Base-by-base conservation (phyloP, 1,140 invertebrate species). In the Wasmannia auropunctata region DNA sequence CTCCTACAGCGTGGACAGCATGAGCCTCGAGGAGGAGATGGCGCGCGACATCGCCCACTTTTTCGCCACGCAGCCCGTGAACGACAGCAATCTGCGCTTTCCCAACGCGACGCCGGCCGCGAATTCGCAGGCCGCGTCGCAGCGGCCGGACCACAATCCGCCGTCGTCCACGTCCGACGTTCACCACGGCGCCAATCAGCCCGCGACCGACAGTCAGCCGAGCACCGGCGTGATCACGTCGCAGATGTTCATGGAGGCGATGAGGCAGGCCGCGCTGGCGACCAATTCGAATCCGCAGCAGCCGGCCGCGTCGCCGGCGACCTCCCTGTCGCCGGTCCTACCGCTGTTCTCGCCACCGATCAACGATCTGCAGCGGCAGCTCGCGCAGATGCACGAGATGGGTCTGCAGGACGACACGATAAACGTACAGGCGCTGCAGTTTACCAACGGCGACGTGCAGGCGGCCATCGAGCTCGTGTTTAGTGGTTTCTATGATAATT, bases 371-470 rank as follows among this genome's bases (percentile, higher is more conserved):
- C 93, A 94, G 37, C 88, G 84, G 49, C 98, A 99, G 93, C 94
- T 99, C 76, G 97, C 98, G 63, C 97, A 98, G 92, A 97, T 99
- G 96, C 96, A 97, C 46, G 97, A 97, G 87, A 98, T 99, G 97
- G 98, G 98, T 58, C 97, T 99, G 91, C 96, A 97, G 2, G 97
- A 99, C 94, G 96, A 98, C 90, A 96, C 97, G 62, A 96, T 97
- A 28, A 99, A 99, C 94, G 94, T 99, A 37, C 97, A 97, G 95
- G 98, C 98, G 28, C 94, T 99, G 40, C 96, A 97, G 86, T 96
- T 98, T 22, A 97, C 98, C 10, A 97, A 97, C 93, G 98, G 98
- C 3, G 97, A 98, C 95, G 97, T 99, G 3, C 98, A 98, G 94
- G 97, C 97, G 65, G 98, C 98, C 16, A 97, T 99, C 54, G 98